Evolutionary conservation across 1,140 invertebrate species (phyloP).

Genomic region (Trypoxylus dichotomus): DNA sequence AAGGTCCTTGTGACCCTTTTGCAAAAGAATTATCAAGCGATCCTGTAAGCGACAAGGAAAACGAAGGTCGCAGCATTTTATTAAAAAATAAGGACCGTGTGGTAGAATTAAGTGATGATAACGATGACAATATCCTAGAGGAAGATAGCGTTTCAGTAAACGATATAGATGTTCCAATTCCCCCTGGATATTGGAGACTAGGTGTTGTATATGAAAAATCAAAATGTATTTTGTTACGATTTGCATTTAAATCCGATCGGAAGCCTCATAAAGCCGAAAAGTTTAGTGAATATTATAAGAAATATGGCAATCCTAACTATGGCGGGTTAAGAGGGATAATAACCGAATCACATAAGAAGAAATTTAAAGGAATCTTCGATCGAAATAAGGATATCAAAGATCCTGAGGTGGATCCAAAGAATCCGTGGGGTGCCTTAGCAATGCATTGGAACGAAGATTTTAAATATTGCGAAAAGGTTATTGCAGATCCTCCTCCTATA

Average conservation of each 20-base stretch:
- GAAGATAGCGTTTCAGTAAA: slow-evolving; percentile 51
- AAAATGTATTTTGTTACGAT: slow-evolving; percentile 71
- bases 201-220: slow-evolving; percentile 64
- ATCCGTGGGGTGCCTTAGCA: slow-evolving; percentile 74
- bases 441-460: slow-evolving; percentile 69
- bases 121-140: slow-evolving; percentile 31
- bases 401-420: slow-evolving; percentile 55
- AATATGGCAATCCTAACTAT: slow-evolving; percentile 67
- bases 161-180: slow-evolving; percentile 61
- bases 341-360: slow-evolving; percentile 55
- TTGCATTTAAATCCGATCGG: slow-evolving; percentile 68
- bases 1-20: slow-evolving; percentile 43
- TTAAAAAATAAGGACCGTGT: slow-evolving; percentile 46
- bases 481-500: neutral
- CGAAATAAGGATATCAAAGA: slow-evolving; percentile 53
- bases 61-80: slow-evolving; percentile 43
- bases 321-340: slow-evolving; percentile 54
- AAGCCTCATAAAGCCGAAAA: slow-evolving; percentile 64
- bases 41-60: slow-evolving; percentile 28
- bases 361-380: slow-evolving; percentile 58
- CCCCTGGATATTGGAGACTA: slow-evolving; percentile 76
- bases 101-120: slow-evolving; percentile 48
- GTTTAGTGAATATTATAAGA: slow-evolving; percentile 66
- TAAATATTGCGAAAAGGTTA: slow-evolving; percentile 45
- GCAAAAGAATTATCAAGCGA: slow-evolving; percentile 48